These are phyloP conservation scores for Nothoprocta perdicaria DNA, from an alignment of 2,113 vertebrate genomes.

Conservation along the genomic window DNA sequence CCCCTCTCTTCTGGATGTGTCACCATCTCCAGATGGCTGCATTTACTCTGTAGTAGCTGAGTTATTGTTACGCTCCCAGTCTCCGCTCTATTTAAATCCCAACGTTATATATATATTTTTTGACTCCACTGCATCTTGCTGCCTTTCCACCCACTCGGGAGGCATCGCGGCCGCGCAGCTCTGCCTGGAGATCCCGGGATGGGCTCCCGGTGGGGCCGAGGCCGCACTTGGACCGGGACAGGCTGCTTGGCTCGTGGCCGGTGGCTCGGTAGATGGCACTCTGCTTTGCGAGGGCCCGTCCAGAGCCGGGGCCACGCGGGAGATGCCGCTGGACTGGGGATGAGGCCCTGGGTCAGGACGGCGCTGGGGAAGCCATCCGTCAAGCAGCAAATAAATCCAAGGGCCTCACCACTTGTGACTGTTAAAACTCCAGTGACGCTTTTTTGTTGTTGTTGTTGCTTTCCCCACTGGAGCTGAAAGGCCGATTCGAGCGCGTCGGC, in stretches of 20 bases:
- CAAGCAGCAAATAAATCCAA: not conserved
- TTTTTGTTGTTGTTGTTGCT: not conserved
- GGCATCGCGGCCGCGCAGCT: not conserved
- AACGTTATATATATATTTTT: not conserved
- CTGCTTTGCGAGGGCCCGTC: not conserved
- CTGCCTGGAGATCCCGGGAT: not conserved
- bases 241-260: not conserved
- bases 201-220: not conserved
- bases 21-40: conserved; percentile 46
- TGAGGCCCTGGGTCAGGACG: not conserved
- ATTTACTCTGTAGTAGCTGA: conserved; percentile 46
- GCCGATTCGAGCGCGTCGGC: not conserved
- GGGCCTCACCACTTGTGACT: not conserved
- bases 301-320: not conserved
- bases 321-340: not conserved
- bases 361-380: not conserved
- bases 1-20: conserved; percentile 3
- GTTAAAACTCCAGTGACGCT: not conserved
- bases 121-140: not conserved
- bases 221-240: not conserved
- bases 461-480: not conserved
- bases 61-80: conserved; percentile 20
- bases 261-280: not conserved
- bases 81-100: conserved; percentile 33
- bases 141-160: not conserved